Percentiles rank a stretch among this genome's conserved stretches.
Evolutionary conservation across 1,140 invertebrate species (phyloP).

Genomic region (Teleopsis dalmanni): DNA sequence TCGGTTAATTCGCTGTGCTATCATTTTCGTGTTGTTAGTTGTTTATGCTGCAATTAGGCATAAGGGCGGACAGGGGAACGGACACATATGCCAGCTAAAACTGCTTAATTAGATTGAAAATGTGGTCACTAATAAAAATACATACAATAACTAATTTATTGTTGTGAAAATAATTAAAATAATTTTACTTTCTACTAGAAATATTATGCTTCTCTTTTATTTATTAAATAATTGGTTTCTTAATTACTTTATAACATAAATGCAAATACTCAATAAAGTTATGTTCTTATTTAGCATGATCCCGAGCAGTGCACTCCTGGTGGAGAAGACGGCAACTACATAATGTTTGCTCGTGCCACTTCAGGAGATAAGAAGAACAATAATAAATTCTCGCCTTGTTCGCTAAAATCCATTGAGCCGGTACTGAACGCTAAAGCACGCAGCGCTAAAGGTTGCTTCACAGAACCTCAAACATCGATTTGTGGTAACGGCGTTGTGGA

Average conservation of each 20-base stretch:
- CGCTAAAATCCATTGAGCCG: constrained; percentile 88
- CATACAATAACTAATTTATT: too few relatives aligned
- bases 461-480: constrained; percentile 79
- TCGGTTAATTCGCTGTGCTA: too few relatives aligned
- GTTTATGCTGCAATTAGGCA: too few relatives aligned
- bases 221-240: neutral
- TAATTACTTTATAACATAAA: neutral
- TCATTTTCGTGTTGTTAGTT: too few relatives aligned
- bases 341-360: constrained; percentile 95
- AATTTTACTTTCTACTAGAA: neutral
- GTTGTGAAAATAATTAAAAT: too few relatives aligned
- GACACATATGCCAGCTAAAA: too few relatives aligned
- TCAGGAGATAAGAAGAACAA: constrained; percentile 95
- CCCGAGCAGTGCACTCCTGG: constrained; percentile 86
- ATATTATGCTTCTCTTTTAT: neutral
- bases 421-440: constrained; percentile 89
- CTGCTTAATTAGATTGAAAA: too few relatives aligned
- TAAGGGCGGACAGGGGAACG: too few relatives aligned
- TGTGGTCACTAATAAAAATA: too few relatives aligned
- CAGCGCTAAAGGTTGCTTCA: constrained; percentile 84
- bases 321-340: constrained; percentile 93
- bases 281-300: constrained; percentile 66
- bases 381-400: constrained; percentile 89
- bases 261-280: neutral
- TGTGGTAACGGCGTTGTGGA: constrained; percentile 98